Evolutionary conservation across 2,113 vertebrate species (phyloP).

Genomic region (Mionectes macconnelli): DNA sequence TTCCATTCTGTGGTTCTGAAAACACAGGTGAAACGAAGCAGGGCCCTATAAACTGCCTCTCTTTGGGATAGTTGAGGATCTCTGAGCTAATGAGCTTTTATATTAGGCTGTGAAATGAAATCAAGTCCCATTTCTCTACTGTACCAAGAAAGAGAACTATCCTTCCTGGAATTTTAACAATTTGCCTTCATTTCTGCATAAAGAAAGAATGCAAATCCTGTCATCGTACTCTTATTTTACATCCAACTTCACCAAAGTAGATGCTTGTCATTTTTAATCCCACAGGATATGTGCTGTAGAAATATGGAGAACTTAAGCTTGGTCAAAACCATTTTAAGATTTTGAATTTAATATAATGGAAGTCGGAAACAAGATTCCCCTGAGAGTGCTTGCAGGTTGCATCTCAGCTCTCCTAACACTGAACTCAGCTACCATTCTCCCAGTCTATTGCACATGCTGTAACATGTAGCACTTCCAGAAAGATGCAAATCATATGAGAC

Average conservation of each 20-base stretch:
- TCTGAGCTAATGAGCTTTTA: constrained; percentile 14
- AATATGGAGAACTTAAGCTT: not conserved
- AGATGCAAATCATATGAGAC: not conserved
- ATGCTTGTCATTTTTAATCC: not conserved
- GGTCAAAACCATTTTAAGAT: not conserved
- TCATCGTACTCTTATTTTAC: not conserved
- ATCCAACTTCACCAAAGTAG: not conserved
- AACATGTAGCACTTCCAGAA: not conserved
- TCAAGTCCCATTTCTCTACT: not conserved
- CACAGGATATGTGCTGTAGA: not conserved
- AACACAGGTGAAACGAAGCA: not conserved
- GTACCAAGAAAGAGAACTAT: not conserved
- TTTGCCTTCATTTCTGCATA: not conserved
- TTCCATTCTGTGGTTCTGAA: not conserved
- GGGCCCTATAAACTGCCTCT: not conserved
- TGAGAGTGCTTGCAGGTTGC: not conserved
- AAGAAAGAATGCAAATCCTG: not conserved
- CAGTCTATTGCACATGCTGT: not conserved
- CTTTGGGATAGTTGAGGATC: not conserved
- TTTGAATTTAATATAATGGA: not conserved
- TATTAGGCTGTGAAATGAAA: constrained; percentile 33
- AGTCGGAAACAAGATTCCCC: not conserved
- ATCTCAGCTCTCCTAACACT: not conserved
- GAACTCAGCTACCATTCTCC: not conserved
- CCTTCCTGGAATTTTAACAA: not conserved